phyloP scores from a whole-genome alignment of 2,888 invertebrate species.

The Ornithoptera priamus region DNA sequence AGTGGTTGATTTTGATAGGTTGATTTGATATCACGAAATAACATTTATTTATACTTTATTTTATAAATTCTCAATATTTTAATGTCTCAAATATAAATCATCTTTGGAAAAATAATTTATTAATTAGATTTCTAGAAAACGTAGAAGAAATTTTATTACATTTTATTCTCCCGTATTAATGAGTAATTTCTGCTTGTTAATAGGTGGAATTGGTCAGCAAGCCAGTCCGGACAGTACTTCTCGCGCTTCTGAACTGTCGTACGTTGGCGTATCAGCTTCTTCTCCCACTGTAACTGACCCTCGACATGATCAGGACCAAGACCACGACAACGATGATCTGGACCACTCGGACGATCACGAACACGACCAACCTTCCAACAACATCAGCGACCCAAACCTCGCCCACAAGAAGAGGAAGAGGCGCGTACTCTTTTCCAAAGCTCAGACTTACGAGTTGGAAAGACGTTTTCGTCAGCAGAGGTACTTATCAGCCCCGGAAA shows the following conservation, averaged over 20 bases:
- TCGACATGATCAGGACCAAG: slow-evolving; percentile 57
- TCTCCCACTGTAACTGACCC: slow-evolving; percentile 62
- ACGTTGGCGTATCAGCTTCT: slow-evolving; percentile 66
- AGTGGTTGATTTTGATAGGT: slow-evolving; percentile 25
- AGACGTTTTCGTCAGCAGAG: slow-evolving; percentile 96
- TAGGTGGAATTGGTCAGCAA: slow-evolving; percentile 82
- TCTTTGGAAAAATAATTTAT: neutral
- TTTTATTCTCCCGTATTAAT: neutral
- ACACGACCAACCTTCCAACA: slow-evolving; percentile 62
- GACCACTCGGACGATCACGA: slow-evolving; percentile 82
- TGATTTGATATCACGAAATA: too few species aligned
- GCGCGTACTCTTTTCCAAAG: slow-evolving; percentile 97
- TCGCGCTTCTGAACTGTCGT: slow-evolving; percentile 88
- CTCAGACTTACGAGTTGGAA: slow-evolving; percentile 97
- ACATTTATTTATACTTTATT: too few species aligned
- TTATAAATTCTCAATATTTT: too few species aligned
- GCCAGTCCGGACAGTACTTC: slow-evolving; percentile 93
- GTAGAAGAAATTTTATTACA: neutral
- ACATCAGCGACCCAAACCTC: slow-evolving; percentile 66
- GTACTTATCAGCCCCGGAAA: slow-evolving; percentile 97
- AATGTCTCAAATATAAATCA: too few species aligned
- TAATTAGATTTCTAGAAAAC: neutral
- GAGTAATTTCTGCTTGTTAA: slow-evolving; percentile 40
- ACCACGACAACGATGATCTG: slow-evolving; percentile 76
- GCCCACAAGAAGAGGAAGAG: slow-evolving; percentile 95